A percentile compares a stretch with the other conserved stretches of the same genome.
These are phyloP conservation scores for Drosophila mimetica DNA, from an alignment of 2,888 invertebrate genomes.

Conservation along the genomic window DNA sequence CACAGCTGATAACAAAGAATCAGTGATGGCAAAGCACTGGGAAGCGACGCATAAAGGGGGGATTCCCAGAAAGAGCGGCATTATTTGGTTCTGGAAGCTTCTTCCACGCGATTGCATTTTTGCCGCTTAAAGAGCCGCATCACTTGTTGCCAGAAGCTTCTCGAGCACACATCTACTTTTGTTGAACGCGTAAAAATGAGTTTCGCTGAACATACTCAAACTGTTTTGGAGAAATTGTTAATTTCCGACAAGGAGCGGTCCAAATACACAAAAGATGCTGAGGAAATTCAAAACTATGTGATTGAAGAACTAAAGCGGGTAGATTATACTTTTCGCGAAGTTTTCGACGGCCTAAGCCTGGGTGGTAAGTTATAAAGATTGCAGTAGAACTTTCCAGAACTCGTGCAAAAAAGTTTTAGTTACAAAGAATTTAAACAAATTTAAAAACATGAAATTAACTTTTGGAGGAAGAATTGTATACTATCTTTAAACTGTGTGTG, in stretches of 20 bases:
- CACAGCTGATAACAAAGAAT: not conserved
- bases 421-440: too few species aligned
- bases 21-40: not conserved
- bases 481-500: not conserved
- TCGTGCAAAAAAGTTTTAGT: not conserved
- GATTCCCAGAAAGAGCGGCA: not conserved
- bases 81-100: too few species aligned
- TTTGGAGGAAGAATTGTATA: too few species aligned
- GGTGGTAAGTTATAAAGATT: conserved; percentile 9
- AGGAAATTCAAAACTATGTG: conserved; percentile 22
- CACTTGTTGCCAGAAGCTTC: not conserved
- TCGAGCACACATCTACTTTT: not conserved
- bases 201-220: conserved; percentile 8
- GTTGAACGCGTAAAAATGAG: not conserved
- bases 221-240: conserved; percentile 4
- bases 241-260: conserved; percentile 7
- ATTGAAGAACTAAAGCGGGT: conserved; percentile 10
- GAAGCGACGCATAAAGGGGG: not conserved
- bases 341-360: conserved; percentile 19
- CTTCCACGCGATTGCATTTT: not conserved
- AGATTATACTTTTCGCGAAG: conserved; percentile 4
- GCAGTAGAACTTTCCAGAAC: too few species aligned
- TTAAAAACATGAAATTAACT: too few species aligned
- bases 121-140: not conserved
- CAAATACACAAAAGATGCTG: conserved; percentile 9